Evolutionary conservation across 2,113 vertebrate genomes (phyloP).

Genomic region (Egretta garzetta): DNA sequence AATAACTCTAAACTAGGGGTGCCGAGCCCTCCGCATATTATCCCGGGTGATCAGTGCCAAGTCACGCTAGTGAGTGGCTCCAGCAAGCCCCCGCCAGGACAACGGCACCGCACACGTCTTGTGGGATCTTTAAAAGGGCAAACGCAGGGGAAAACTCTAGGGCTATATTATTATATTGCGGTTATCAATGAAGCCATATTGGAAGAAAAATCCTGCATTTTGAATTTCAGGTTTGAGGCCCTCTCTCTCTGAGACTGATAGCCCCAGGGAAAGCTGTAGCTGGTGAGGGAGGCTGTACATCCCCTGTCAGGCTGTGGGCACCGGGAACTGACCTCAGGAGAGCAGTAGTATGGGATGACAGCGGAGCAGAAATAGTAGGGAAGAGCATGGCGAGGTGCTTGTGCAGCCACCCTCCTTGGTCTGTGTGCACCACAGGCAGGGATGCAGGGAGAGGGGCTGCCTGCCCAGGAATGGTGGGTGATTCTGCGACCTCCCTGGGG

Average conservation of each 20-base stretch:
- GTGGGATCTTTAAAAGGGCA: background rate
- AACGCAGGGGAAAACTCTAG: background rate
- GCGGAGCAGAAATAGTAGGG: background rate
- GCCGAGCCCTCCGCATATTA: rapidly evolving
- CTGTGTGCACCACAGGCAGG: background rate
- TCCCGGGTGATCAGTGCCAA: background rate
- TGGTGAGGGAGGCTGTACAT: background rate
- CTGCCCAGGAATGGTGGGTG: background rate
- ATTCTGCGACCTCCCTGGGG: background rate
- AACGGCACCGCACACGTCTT: rapidly evolving
- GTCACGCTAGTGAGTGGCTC: background rate
- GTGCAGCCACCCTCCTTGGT: background rate
- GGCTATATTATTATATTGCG: rapidly evolving
- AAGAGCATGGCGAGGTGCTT: background rate
- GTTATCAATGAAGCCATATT: background rate
- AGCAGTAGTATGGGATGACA: background rate
- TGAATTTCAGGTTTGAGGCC: background rate
- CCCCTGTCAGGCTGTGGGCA: background rate
- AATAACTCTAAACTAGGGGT: background rate
- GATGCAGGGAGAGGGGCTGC: background rate
- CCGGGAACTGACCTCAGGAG: rapidly evolving
- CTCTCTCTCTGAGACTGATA: background rate
- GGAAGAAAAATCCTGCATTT: background rate
- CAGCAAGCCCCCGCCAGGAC: background rate
- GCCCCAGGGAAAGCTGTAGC: background rate